Base-by-base conservation (phyloP, 2,797 vertebrate genomes). In the Tokudaia tokunoshimensis region DNA sequence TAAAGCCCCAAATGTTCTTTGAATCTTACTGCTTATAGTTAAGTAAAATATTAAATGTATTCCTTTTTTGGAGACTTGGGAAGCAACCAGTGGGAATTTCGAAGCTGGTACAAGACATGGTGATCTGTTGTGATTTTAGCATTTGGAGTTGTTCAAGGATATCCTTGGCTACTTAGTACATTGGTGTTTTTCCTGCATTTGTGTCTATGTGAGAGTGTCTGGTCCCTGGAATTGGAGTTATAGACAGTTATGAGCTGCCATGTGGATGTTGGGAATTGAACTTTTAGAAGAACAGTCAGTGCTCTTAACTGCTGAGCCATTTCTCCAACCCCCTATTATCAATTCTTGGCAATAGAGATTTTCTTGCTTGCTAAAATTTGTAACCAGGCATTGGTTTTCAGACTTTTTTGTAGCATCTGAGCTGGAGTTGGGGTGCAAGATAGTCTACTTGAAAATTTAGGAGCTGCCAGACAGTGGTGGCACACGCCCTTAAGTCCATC, bases 11-110 rank as follows among this genome's bases (percentile, higher is more conserved):
- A 24, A 98, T 98, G 97, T 96, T 98, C 97, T 96, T 97, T 98
- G 96, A 98, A 97, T 96, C 93, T 97, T 98, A 98, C 98, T 98
- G 98, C 97, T 97, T 95, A 98, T 96, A 98, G 92, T 97, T 98
- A 98, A 98, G 96, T 98, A 97, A 97, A 98, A 98, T 96, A 94
- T 96, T 98, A 96, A 44, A 65, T 96, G 92, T 94, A 98, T 91
- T 97, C 93, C 15, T 44, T 41, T 61, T 65, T 59, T 24, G 34
- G 79, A 37, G 79, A 12, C 13, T 63, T 61, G 81, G 81, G 19
- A 37, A 50, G 44, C 19, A 85, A 50, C 34, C 47, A 55, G 0
- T 17, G 22, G 34, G 47, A 55, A 72, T 86, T 72, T 47, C 26
- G 17, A 70, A 22, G 47, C 47, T 52, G 7, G 63, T 55, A 24